These are phyloP conservation scores for Dromius quadrimaculatus DNA, from an alignment of 2,888 invertebrate species.

Conservation along the genomic window DNA sequence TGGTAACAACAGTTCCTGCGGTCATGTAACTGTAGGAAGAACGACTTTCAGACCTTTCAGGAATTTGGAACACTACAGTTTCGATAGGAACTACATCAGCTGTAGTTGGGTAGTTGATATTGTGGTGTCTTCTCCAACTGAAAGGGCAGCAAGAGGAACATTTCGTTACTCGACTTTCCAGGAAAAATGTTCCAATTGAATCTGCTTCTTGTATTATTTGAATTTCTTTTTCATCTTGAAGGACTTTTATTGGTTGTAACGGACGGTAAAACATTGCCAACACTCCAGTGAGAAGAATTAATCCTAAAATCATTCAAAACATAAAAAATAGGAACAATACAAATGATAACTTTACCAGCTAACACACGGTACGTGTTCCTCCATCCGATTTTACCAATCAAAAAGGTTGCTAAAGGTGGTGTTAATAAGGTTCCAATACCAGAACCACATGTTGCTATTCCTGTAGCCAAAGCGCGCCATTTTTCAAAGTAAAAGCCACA, in stretches of 20 bases:
- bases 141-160: background rate
- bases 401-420: conserved; percentile 70
- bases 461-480: conserved; percentile 95
- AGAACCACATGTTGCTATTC: conserved; percentile 95
- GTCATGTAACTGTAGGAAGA: conserved; percentile 10
- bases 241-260: conserved; percentile 56
- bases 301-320: background rate
- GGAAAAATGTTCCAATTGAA: conserved; percentile 13
- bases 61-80: conserved; percentile 33
- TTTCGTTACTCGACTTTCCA: background rate
- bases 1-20: background rate
- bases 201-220: conserved; percentile 32
- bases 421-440: conserved; percentile 93
- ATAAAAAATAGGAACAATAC: background rate
- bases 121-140: conserved; percentile 9
- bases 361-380: conserved; percentile 32
- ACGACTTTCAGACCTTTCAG: conserved; percentile 3
- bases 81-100: conserved; percentile 32
- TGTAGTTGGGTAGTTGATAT: conserved; percentile 42
- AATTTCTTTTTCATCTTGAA: conserved; percentile 40
- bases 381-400: conserved; percentile 15
- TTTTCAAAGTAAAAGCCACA: conserved; percentile 98
- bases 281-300: conserved; percentile 35
- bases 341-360: conserved; percentile 14
- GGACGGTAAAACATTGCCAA: conserved; percentile 59